Conservation (phyloP, 2,888 invertebrate genomes). For the Chirona hameri region DNA sequence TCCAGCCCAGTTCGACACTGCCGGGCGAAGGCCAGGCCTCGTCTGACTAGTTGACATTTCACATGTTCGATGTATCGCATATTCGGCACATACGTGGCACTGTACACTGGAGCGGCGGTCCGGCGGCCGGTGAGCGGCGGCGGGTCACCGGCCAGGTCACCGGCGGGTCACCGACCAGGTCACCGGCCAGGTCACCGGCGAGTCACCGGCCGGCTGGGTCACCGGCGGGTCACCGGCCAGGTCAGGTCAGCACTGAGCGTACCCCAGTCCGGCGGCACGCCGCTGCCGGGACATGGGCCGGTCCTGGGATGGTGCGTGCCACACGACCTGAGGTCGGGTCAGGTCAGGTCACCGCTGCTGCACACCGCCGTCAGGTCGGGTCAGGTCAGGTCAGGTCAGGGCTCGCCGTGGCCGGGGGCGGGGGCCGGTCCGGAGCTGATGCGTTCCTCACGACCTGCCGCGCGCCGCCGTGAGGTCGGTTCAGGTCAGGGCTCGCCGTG, state of each 20-base stretch:
- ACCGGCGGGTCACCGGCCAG: background rate
- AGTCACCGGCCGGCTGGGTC: background rate
- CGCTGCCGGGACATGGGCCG: too few species aligned
- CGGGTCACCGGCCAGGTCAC: background rate
- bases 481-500: too few species aligned
- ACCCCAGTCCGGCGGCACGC: too few species aligned
- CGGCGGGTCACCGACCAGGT: background rate
- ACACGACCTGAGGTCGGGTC: too few species aligned
- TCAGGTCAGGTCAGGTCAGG: too few species aligned
- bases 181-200: background rate
- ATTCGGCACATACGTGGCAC: background rate
- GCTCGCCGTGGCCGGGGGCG: too few species aligned
- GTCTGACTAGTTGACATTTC: constrained; percentile 4
- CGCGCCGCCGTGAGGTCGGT: background rate
- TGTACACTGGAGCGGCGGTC: background rate
- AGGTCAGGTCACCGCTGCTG: background rate
- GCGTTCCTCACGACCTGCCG: background rate
- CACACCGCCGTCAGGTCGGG: background rate
- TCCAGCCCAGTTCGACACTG: background rate
- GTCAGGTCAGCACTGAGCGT: background rate
- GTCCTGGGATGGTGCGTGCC: too few species aligned
- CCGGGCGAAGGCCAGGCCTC: background rate
- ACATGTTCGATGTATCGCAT: background rate
- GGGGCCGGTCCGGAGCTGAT: too few species aligned
- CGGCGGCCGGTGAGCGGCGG: background rate